phyloP scores from a whole-genome alignment of 2,113 vertebrate genomes.

The Meles meles region DNA sequence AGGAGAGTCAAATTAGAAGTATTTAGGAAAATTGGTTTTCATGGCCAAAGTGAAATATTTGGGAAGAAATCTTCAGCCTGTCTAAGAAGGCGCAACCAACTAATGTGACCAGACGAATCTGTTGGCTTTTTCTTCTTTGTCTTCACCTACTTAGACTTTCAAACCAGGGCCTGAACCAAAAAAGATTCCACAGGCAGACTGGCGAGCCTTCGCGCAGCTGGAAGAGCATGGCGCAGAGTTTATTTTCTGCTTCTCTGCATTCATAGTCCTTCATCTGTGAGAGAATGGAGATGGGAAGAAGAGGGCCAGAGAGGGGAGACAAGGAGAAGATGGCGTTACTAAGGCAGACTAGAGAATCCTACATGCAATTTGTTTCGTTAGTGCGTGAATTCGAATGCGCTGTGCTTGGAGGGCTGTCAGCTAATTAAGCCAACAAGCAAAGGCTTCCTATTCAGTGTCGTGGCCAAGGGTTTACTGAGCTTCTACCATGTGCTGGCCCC shows the following conservation, averaged over 20 bases:
- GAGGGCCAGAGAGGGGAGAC: too few relatives aligned
- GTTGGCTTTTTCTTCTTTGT: background rate
- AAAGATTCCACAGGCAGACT: background rate
- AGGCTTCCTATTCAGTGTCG: accelerated
- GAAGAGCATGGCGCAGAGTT: too few relatives aligned
- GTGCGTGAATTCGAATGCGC: background rate
- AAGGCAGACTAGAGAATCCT: background rate
- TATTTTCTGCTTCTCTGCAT: too few relatives aligned
- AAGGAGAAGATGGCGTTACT: background rate
- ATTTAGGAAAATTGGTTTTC: background rate
- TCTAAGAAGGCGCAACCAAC: background rate
- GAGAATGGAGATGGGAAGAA: too few relatives aligned
- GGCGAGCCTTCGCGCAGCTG: too few relatives aligned
- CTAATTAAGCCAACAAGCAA: background rate
- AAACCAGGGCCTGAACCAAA: too few relatives aligned
- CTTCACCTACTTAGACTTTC: background rate
- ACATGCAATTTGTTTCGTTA: background rate
- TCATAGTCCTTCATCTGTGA: too few relatives aligned
- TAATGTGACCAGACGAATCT: background rate
- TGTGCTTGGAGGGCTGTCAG: background rate
- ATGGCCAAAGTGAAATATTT: background rate
- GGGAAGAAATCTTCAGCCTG: background rate
- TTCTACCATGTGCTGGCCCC: accelerated
- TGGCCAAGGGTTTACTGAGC: background rate
- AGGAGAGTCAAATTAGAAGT: background rate